These are phyloP conservation scores for Amphipyra tragopoginis DNA, from an alignment of 2,888 invertebrate genomes.

Conservation along the genomic window DNA sequence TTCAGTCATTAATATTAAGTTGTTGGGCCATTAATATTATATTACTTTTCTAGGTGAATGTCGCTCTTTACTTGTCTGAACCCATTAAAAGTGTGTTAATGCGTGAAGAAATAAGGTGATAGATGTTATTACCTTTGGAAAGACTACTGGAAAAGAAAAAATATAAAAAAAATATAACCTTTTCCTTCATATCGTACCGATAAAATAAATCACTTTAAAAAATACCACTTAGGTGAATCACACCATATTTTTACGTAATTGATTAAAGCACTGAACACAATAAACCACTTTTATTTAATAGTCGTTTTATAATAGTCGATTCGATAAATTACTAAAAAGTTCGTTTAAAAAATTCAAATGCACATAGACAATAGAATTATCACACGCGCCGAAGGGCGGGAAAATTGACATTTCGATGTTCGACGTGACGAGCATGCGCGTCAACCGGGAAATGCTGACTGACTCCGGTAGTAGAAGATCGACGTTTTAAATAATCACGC, in stretches of 20 bases:
- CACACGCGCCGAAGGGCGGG: conserved; percentile 52
- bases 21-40: conserved; percentile 31
- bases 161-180: conserved; percentile 35
- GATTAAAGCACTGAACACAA: conserved; percentile 32
- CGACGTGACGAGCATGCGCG: conserved; percentile 69
- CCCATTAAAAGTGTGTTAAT: conserved; percentile 10
- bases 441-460: conserved; percentile 72
- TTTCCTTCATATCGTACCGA: conserved; percentile 49
- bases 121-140: not conserved
- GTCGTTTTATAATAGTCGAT: conserved; percentile 12
- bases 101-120: not conserved
- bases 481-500: conserved; percentile 65
- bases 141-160: not conserved
- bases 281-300: conserved; percentile 23
- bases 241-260: conserved; percentile 20
- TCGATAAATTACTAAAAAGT: conserved; percentile 18
- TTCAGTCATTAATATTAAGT: conserved; percentile 5
- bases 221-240: conserved; percentile 30
- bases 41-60: conserved; percentile 37
- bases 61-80: conserved; percentile 8
- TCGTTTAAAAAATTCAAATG: conserved; percentile 14
- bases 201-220: conserved; percentile 10
- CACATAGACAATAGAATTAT: conserved; percentile 40
- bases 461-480: conserved; percentile 58
- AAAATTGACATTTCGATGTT: conserved; percentile 65